phyloP scores from a whole-genome alignment of 1,140 invertebrate genomes.

The Drosophila erecta region DNA sequence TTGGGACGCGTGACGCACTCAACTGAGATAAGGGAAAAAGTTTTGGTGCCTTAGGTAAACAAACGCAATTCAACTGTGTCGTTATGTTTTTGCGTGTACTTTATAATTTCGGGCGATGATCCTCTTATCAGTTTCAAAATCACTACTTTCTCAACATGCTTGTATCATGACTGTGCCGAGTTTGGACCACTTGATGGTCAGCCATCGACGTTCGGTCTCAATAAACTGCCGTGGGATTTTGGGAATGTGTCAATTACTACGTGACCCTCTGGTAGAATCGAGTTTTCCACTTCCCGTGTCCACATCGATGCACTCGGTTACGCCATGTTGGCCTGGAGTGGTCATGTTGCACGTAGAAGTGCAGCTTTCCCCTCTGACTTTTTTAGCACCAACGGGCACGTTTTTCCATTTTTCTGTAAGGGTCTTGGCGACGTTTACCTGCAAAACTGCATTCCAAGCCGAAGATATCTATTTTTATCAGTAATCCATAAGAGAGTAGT shows the following conservation, averaged over 20 bases:
- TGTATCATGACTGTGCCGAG: background rate
- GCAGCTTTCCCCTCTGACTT: background rate
- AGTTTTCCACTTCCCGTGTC: conserved; percentile 37
- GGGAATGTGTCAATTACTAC: conserved; percentile 74
- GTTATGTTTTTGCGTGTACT: background rate
- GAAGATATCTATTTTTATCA: too few species aligned
- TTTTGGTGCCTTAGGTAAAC: background rate
- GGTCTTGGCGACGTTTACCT: background rate
- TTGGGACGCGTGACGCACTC: background rate
- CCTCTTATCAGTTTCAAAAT: background rate
- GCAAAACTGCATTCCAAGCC: background rate
- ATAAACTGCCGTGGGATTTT: conserved; percentile 63
- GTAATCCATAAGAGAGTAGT: too few species aligned
- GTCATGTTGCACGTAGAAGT: conserved; percentile 3
- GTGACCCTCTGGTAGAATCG: conserved; percentile 59
- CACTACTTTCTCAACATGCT: background rate
- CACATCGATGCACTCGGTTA: conserved; percentile 36
- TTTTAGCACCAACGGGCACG: conserved; percentile 25
- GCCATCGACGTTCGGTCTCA: conserved; percentile 43
- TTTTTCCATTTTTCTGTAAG: conserved; percentile 8
- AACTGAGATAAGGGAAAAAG: background rate
- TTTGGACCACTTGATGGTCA: background rate
- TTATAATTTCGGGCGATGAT: background rate
- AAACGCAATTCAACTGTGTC: background rate
- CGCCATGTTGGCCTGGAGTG: conserved; percentile 13